These are phyloP conservation scores for Hirtodrosophila cameraria DNA, from an alignment of 2,888 invertebrate species.

Conservation along the genomic window DNA sequence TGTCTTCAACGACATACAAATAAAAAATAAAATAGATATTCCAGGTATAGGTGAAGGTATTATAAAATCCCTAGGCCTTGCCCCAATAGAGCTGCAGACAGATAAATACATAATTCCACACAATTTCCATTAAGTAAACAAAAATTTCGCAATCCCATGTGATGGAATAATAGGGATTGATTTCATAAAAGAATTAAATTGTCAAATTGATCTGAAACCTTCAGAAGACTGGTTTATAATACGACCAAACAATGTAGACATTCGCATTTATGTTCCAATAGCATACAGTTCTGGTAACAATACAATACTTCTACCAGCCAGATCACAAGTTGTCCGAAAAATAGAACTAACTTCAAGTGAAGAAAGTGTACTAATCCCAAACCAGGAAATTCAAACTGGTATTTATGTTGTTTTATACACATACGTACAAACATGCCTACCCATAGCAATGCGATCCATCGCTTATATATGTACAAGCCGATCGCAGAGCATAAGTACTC, in stretches of 20 bases:
- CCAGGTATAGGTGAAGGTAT: not conserved
- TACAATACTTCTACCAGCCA: not conserved
- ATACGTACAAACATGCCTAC: too few species aligned
- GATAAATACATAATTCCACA: too few species aligned
- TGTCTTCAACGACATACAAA: constrained; percentile 1
- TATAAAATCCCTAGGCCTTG: not conserved
- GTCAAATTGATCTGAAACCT: not conserved
- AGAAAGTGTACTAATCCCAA: too few species aligned
- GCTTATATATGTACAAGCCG: too few species aligned
- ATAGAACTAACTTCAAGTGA: too few species aligned
- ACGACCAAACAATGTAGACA: not conserved
- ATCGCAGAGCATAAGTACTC: too few species aligned
- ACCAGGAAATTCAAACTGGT: too few species aligned
- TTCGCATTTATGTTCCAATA: not conserved
- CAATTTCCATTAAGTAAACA: not conserved
- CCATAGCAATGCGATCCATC: too few species aligned
- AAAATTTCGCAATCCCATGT: not conserved
- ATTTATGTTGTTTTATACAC: too few species aligned
- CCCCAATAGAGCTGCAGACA: constrained; percentile 1
- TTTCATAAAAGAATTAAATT: not conserved
- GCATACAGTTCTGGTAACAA: too few species aligned
- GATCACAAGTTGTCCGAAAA: constrained; percentile 4
- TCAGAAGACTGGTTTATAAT: constrained; percentile 2
- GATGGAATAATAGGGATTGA: constrained; percentile 1
- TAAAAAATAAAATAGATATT: not conserved